Base-by-base conservation (phyloP, 64 coral and sea anemone species). In the Trachythela sp. region DNA sequence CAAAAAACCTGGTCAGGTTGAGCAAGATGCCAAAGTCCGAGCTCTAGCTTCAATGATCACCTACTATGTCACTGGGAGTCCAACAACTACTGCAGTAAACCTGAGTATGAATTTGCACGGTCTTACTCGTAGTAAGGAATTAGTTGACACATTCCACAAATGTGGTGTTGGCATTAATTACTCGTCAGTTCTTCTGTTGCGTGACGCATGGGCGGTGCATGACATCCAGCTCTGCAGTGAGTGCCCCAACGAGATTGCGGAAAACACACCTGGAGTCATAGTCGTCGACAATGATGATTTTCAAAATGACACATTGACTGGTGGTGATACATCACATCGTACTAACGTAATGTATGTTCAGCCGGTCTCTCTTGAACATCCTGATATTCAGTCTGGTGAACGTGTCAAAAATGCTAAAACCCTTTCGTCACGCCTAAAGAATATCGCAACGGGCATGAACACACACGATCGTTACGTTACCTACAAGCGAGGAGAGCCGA, bases 271-370 rank as follows among this genome's bases (percentile, higher is more conserved):
- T 72, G 75, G 75, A 34, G 56, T 64, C 22, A 64, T 64, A 6
- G 56, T 64, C 56, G 24, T 64, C 22, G 32, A 80, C 75, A 80
- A 80, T 80, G 75, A 80, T 30, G 75, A 80, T 80, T 80, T 80
- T 80, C 34, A 29, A 80, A 80, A 80, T 80, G 38, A 80, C 1
- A 34, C 75, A 8, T 80, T 80, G 75, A 80, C 75, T 80, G 75
- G 75, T 20, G 75, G 11, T 0, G 75, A 80, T 29, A 80, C 75
- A 37, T 80, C 75, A 4, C 75, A 80, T 40, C 75, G 38, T 36
- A 80, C 75, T 9, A 80, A 80, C 20, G 75, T 80, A 34, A 13
- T n/a, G n/a, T n/a, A n/a, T 80, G 75, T 80, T 15, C 75, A 80
- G 34, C 75, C 75, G 30, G 1, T 35, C 71, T 77, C 71, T 13